phyloP scores from a whole-genome alignment of 2,113 vertebrate genomes.

The Amblyopsis rosae region DNA sequence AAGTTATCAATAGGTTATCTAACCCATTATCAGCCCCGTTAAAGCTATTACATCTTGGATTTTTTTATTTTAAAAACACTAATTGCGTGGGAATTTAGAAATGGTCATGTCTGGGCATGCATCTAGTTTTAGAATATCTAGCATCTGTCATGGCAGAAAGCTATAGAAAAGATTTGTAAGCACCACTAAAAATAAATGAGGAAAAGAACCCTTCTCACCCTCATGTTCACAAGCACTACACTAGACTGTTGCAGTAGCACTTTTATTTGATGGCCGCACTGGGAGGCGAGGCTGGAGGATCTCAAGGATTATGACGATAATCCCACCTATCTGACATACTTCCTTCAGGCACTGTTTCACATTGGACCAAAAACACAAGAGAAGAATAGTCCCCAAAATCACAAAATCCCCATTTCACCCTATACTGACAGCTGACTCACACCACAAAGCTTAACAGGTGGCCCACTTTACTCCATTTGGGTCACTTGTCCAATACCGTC shows the following conservation, averaged over 20 bases:
- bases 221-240: too few species aligned
- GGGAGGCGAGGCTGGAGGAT: slow-evolving; percentile 68
- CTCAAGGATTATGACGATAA: slow-evolving; percentile 75
- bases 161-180: too few species aligned
- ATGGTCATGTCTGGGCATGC: too few species aligned
- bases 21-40: too few species aligned
- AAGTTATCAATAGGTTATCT: too few species aligned
- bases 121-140: too few species aligned
- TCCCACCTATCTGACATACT: slow-evolving; percentile 68
- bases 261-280: slow-evolving; percentile 68
- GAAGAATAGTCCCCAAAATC: slow-evolving; percentile 28
- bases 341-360: slow-evolving; percentile 42
- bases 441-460: slow-evolving; percentile 9
- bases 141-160: too few species aligned
- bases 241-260: not conserved
- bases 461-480: not conserved
- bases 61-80: too few species aligned
- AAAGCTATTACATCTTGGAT: too few species aligned
- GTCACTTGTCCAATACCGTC: not conserved
- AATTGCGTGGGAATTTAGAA: too few species aligned
- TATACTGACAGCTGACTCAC: slow-evolving; percentile 15
- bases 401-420: slow-evolving; percentile 36
- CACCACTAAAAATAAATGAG: too few species aligned
- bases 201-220: too few species aligned
- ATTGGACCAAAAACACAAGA: slow-evolving; percentile 44